Percentiles rank a stretch among this genome's conserved stretches.
Conservation (phyloP, 37 sponge, comb jelly and placozoan genomes). For the Beroe ovata region DNA sequence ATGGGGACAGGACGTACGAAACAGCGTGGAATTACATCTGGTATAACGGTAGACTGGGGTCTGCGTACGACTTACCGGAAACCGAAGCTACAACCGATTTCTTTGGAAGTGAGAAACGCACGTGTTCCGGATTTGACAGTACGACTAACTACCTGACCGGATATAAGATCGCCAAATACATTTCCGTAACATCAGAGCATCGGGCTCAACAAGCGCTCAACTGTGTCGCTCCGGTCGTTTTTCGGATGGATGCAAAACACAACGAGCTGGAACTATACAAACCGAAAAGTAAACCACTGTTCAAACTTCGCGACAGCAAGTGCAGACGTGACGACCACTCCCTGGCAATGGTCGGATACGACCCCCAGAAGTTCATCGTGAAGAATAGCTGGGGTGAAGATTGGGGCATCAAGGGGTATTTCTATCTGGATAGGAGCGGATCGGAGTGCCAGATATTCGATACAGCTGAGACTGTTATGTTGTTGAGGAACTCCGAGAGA, state of each 20-base stretch:
- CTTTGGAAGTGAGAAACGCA: neutral
- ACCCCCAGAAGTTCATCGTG: neutral
- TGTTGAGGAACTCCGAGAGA: too few species aligned
- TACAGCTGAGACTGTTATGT: too few species aligned
- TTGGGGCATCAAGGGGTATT: too few species aligned
- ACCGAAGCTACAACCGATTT: neutral
- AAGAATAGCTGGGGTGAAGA: neutral
- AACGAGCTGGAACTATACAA: neutral
- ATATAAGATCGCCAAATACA: neutral
- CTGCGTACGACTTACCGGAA: neutral
- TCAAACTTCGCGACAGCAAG: neutral
- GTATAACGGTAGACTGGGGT: neutral
- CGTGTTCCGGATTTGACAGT: neutral
- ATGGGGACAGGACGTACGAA: neutral
- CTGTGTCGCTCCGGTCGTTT: neutral
- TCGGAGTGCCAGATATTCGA: too few species aligned
- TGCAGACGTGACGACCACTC: neutral
- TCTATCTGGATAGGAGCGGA: too few species aligned
- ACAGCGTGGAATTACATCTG: neutral
- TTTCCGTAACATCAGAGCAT: neutral
- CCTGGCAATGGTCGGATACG: neutral
- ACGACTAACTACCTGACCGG: neutral
- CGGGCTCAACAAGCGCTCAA: neutral
- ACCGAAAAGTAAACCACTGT: neutral
- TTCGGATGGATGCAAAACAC: neutral